Conservation (phyloP, 2,113 vertebrate species). For the Scartelaos histophorus region DNA sequence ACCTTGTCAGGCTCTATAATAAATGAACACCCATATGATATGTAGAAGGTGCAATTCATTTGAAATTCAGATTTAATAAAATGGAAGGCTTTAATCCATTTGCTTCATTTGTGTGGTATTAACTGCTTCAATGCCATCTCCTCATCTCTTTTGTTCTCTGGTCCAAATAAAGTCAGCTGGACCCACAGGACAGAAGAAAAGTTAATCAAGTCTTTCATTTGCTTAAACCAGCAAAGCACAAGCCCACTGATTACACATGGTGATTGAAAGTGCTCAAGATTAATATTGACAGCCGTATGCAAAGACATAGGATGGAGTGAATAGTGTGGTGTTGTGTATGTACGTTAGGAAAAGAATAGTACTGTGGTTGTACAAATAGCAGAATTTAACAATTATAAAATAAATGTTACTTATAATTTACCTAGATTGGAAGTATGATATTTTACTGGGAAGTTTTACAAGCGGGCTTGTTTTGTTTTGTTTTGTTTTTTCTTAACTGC, state of each 20-base stretch:
- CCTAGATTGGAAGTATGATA: no score
- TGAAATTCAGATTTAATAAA: constrained; percentile 98
- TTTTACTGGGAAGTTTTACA: no score
- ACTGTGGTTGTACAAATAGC: neutral
- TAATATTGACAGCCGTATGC: constrained; percentile 90
- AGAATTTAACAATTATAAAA: neutral
- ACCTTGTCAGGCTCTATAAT: constrained; percentile 12
- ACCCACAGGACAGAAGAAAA: constrained; percentile 76
- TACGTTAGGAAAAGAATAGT: neutral
- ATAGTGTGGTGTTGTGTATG: neutral
- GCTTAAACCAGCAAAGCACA: constrained; percentile 83
- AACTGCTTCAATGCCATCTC: constrained; percentile 80
- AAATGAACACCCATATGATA: constrained; percentile 79
- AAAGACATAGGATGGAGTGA: constrained; percentile 45
- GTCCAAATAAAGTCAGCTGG: constrained; percentile 87
- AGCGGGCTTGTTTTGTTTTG: no score
- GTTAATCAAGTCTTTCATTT: constrained; percentile 90
- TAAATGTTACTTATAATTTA: no score
- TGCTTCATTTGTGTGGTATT: constrained; percentile 90
- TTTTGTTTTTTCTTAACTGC: no score
- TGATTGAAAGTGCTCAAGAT: constrained; percentile 88
- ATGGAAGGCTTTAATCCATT: constrained; percentile 91
- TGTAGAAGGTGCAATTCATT: constrained; percentile 87
- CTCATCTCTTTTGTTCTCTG: constrained; percentile 80
- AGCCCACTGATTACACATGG: constrained; percentile 37